Evolutionary conservation across 2,113 vertebrate species (phyloP), one percentile per base, ranked within the genome.

Genomic region (Otolemur garnettii): DNA sequence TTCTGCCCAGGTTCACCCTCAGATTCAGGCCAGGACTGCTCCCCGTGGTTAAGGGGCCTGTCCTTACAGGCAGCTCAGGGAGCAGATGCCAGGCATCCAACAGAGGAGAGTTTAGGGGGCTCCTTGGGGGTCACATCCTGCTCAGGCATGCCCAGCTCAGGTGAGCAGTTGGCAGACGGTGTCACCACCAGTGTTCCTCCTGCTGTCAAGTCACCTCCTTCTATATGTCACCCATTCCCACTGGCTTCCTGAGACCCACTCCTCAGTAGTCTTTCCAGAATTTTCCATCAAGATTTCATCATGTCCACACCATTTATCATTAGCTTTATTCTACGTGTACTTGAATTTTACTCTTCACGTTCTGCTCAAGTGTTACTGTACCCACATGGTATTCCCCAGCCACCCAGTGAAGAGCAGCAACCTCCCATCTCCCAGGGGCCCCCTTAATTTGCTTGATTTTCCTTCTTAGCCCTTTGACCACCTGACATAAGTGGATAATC

Each of bases 111-210:
- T 33, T 12, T 60, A 7, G 57, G 62, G 8, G 19, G 11, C 10
- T 33, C 30, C 7, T 50, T 0, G 2, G 7, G 53, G 21, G 8
- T n/a, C 64, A 13, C 24, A 24, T 15, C 17, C 33, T 30, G 45
- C 35, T 26, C 66, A 9, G 69, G 60, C 26, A 35, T 33, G 42
- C 35, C 19, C 7, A 12, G 7, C 6, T 28, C n/a, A 2, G n/a
- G 30, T 21, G 35, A 33, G 81, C 59, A 64, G n/a, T 15, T 10
- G 1, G 79, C 17, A 18, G 4, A 7, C 19, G 8, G 8, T 7
- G 55, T 24, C 83, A 1, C 53, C 66, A 18, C 35, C 24, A 42
- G 38, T 10, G 0, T 19, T 4, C 14, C 10, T 28, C 18, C 4
- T 7, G 38, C 30, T 55, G 10, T 12, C 28, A 42, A 2, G 11